A percentile compares a stretch with the other conserved stretches of the same genome.
Evolutionary conservation across 2,888 invertebrate species (phyloP).

Genomic region (Agrochola circellaris): DNA sequence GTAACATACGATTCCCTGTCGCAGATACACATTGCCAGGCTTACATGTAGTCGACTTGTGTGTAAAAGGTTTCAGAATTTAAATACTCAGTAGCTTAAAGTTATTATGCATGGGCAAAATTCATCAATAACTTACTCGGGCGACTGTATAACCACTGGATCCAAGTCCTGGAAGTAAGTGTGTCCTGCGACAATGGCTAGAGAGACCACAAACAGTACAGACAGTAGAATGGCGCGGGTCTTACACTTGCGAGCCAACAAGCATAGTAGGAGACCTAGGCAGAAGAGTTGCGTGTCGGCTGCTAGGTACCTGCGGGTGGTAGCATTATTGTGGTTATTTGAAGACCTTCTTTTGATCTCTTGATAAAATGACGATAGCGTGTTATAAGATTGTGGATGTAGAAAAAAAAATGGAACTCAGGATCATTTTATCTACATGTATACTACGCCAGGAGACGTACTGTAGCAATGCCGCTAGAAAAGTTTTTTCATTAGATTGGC

Average conservation of each 20-base stretch:
- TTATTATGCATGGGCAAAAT: neutral
- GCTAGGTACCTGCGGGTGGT: slow-evolving; percentile 83
- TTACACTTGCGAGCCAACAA: slow-evolving; percentile 71
- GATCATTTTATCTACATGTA: neutral
- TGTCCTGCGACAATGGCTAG: slow-evolving; percentile 76
- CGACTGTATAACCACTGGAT: slow-evolving; percentile 82
- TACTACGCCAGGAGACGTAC: neutral
- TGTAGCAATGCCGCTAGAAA: neutral
- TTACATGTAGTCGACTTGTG: neutral
- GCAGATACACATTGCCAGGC: neutral
- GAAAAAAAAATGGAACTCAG: too few species aligned
- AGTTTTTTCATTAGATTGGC: too few species aligned
- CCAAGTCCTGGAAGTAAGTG: slow-evolving; percentile 82
- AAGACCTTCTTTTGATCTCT: neutral
- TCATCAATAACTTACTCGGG: slow-evolving; percentile 82
- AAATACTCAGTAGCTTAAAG: neutral
- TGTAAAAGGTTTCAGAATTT: neutral
- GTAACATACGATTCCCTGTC: neutral
- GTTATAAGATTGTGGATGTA: neutral
- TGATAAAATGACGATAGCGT: neutral
- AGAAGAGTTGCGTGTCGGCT: slow-evolving; percentile 87
- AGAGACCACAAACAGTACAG: slow-evolving; percentile 70
- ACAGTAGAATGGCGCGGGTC: slow-evolving; percentile 69
- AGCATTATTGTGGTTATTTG: neutral
- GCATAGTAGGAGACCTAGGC: slow-evolving; percentile 80